Evolutionary conservation across 1,140 invertebrate species (phyloP).

Genomic region (Dendroctonus ponderosae): DNA sequence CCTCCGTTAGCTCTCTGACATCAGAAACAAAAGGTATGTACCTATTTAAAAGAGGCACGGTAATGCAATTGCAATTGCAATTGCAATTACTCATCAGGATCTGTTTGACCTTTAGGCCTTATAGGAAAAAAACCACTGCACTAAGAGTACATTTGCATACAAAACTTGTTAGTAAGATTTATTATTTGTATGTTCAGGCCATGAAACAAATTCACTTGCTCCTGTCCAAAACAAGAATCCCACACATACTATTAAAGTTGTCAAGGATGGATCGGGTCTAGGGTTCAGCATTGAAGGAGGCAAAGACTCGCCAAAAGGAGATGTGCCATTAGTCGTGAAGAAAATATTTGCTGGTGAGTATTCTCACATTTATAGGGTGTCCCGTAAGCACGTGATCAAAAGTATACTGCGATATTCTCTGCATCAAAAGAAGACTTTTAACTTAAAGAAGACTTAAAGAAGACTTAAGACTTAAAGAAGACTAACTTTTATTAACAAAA

Average conservation of each 20-base stretch:
- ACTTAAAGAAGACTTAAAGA: too few species aligned
- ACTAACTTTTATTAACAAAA: too few species aligned
- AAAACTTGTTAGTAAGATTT: not conserved
- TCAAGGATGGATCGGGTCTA: constrained; percentile 84
- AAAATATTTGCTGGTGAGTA: constrained; percentile 86
- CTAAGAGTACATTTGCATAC: too few species aligned
- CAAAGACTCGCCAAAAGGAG: constrained; percentile 82
- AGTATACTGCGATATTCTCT: too few species aligned
- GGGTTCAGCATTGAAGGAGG: constrained; percentile 93
- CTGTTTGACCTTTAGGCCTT: too few species aligned
- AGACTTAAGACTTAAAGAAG: too few species aligned
- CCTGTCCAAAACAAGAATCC: constrained; percentile 26
- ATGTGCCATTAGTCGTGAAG: constrained; percentile 82
- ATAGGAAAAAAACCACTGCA: too few species aligned
- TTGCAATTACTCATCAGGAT: too few species aligned
- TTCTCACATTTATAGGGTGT: constrained; percentile 8
- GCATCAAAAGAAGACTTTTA: too few species aligned
- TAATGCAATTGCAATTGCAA: too few species aligned
- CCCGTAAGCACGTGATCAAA: too few species aligned
- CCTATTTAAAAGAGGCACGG: too few species aligned
- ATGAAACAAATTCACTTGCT: constrained; percentile 14
- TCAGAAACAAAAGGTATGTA: constrained; percentile 33
- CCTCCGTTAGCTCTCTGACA: constrained; percentile 27
- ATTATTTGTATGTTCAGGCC: constrained; percentile 8
- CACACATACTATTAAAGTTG: constrained; percentile 61